Evolutionary conservation across 1,140 invertebrate genomes (phyloP), one percentile per base, ranked within the genome.

Genomic region (Drosophila nasuta): DNA sequence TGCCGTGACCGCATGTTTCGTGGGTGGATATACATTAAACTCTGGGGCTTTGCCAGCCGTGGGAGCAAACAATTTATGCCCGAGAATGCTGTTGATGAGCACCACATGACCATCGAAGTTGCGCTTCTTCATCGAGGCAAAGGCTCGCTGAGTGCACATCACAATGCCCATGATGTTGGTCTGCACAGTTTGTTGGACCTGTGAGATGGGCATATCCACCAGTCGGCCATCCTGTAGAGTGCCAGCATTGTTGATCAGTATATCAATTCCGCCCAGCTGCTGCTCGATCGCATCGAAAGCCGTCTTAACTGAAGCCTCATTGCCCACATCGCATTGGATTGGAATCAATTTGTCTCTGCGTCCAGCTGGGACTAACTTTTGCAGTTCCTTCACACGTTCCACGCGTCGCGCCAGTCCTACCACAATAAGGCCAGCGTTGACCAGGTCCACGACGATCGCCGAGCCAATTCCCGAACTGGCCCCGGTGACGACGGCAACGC

Each of bases 231-330:
- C 3, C 85, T 85, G 68, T 5, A 93, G 77, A 0, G 95, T 81
- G 1, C 95, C 96, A 2, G 96, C 96, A 86, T 96, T 96, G 82
- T 97, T 97, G 28, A 97, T 93, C 49, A 96, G 93, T 1, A 97
- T 92, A 81, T 96, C 94, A 1, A 96, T 93, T 11, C 95, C 94
- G 3, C 95, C 95, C 33, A 95, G 92, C 1, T 94, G 93, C 7
- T 93, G 88, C 48, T 94, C 93, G 10, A 95, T 93, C 93, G 94
- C 95, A 62, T 94, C 83, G 81, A 97, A 97, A 46, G 95, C 94
- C 13, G 92, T 91, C 8, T 94, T 81, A 45, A 97, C 94, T 0
- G 96, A 95, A 1, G 94, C 93, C 81, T 95, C 94, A n/a, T 95
- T 94, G 1, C 93, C 93, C 1, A 97, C 83, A 87, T 97, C 96